Evolutionary conservation across 2,888 invertebrate species (phyloP), one percentile per base, ranked within the genome.

Genomic region (Trisateles emortualis): DNA sequence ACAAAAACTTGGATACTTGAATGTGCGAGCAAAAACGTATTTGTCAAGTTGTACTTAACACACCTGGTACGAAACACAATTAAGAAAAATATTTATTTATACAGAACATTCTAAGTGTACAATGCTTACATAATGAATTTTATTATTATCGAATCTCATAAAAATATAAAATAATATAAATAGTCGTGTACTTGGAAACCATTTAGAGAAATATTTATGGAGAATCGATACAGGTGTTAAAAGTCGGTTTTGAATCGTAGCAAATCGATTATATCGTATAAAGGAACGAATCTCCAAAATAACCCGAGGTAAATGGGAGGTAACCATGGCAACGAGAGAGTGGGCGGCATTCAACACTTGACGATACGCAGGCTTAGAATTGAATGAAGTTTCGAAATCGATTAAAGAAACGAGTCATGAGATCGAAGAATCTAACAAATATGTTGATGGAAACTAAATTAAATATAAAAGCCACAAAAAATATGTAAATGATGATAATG

Each of bases 221-320:
- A 63, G 50, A 53, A 52, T 62, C 44, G 59, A 59, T 65, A 64
- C 62, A 65, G 59, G 73, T 71, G 71, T 68, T 69, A 66, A 65
- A 71, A 74, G 56, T 70, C 66, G 47, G 69, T 78, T 74, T 64
- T 64, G 72, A 83, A 77, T 78, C 80, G 81, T 83, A 74, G 56
- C 83, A 52, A 86, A 86, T 86, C 77, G 78, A 86, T 86, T 85
- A 72, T 56, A 66, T 67, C 64, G 64, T 74, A 70, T 74, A 64
- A 63, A 65, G 73, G 77, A 84, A 82, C 79, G 77, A 82, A 79
- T 79, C 69, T 67, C 54, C 57, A 66, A 81, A 78, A 78, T 79
- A 72, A 67, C 71, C 55, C 51, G 67, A 67, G 61, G 62, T 68
- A 64, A 71, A 73, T 73, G 64, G 64, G 61, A 67, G 54, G 71